Evolutionary conservation across 37 sponge, comb jelly and placozoan genomes (phyloP).

Genomic region (Tethya wilhelma): DNA sequence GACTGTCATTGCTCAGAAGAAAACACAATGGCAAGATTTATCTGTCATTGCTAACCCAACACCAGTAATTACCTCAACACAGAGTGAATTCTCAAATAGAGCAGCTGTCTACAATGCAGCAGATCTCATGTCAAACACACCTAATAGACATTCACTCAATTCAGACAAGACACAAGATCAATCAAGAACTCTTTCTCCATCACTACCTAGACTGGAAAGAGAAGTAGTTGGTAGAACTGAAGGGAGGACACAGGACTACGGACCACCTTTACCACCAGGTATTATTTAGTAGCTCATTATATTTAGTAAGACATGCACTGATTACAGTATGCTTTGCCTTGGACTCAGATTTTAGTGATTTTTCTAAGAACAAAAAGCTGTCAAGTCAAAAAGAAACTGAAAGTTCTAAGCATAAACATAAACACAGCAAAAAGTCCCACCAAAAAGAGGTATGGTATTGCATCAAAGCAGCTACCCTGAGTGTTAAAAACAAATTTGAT

Average conservation of each 20-base stretch:
- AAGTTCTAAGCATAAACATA: not conserved
- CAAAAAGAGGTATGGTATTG: not conserved
- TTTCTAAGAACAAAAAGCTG: too few species aligned
- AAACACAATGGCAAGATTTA: conserved; percentile 23
- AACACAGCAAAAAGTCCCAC: not conserved
- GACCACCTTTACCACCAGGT: conserved; percentile 21
- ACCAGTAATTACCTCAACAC: too few species aligned
- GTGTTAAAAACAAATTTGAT: not conserved
- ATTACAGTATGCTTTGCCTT: too few species aligned
- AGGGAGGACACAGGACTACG: not conserved
- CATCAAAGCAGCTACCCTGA: not conserved
- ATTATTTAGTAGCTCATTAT: too few species aligned
- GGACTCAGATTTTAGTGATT: too few species aligned
- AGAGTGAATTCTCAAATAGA: too few species aligned
- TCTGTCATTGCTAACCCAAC: not conserved
- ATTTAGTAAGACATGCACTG: too few species aligned
- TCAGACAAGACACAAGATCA: too few species aligned
- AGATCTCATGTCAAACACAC: too few species aligned
- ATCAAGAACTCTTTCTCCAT: not conserved
- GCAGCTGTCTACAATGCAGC: too few species aligned
- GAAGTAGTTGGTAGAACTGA: not conserved
- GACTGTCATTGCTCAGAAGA: not conserved
- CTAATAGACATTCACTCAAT: too few species aligned
- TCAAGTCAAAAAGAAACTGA: too few species aligned
- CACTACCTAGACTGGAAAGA: conserved; percentile 2